Conservation (phyloP, 2,797 vertebrate species). For the Eutrigla gurnardus region DNA sequence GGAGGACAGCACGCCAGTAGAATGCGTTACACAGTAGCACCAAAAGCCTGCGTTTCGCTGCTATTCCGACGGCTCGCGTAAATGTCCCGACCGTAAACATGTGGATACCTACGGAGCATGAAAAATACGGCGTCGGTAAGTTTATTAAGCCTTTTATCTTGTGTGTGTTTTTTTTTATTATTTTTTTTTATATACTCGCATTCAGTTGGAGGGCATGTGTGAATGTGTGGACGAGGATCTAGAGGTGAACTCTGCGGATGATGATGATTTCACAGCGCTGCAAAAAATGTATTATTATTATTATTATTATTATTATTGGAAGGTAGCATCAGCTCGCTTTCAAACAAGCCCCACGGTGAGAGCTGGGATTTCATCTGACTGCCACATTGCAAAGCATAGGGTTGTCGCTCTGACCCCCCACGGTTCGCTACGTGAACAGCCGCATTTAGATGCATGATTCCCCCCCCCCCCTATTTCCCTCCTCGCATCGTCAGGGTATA, state of each 20-base stretch:
- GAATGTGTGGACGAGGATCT: background rate
- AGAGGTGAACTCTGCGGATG: conserved; percentile 17
- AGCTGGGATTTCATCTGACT: conserved; percentile 51
- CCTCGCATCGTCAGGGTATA: conserved; percentile 4
- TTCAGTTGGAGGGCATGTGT: conserved; percentile 52
- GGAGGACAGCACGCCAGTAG: conserved; percentile 76
- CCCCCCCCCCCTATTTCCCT: background rate
- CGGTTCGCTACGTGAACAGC: conserved; percentile 33
- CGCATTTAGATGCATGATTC: conserved; percentile 20
- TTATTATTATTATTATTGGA: too few species aligned
- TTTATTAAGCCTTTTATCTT: conserved; percentile 58
- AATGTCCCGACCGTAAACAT: conserved; percentile 82
- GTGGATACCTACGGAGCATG: conserved; percentile 98
- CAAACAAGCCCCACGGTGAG: conserved; percentile 44
- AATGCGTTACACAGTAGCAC: conserved; percentile 73
- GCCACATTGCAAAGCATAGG: conserved; percentile 71
- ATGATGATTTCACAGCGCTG: conserved; percentile 25
- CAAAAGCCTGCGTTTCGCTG: conserved; percentile 60
- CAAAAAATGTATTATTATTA: conserved; percentile 14
- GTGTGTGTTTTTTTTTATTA: conserved; percentile 6
- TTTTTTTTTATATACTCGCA: conserved; percentile 17
- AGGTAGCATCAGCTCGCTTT: conserved; percentile 45
- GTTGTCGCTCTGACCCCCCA: conserved; percentile 60
- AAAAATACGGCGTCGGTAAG: conserved; percentile 99
- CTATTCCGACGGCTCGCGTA: conserved; percentile 66